Percentiles rank a stretch among this genome's conserved stretches.
phyloP scores from a whole-genome alignment of 1,140 invertebrate genomes.

The Cydia pomonella region DNA sequence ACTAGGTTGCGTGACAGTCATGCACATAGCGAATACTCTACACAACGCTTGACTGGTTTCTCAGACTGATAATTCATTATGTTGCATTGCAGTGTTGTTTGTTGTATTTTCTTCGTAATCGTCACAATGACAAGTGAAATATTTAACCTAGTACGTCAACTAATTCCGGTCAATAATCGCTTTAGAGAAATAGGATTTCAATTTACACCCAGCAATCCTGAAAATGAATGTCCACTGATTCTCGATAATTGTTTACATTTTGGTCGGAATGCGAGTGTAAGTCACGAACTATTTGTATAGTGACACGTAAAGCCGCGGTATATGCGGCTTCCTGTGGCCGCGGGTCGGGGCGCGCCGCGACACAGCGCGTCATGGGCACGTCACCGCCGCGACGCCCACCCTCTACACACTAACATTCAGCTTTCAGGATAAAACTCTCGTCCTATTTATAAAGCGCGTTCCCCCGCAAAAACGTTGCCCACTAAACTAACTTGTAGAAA shows the following conservation, averaged over 20 bases:
- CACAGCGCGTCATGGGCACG: slow-evolving; percentile 33
- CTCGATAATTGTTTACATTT: slow-evolving; percentile 49
- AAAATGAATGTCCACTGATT: slow-evolving; percentile 33
- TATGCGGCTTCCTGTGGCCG: slow-evolving; percentile 46
- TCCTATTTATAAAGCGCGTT: slow-evolving; percentile 49
- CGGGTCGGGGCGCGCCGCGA: slow-evolving; percentile 34
- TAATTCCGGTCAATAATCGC: too few relatives aligned
- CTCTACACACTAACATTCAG: slow-evolving; percentile 52
- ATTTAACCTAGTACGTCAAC: too few relatives aligned
- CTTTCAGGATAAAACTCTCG: slow-evolving; percentile 47
- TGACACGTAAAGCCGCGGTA: slow-evolving; percentile 43
- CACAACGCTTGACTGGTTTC: too few relatives aligned
- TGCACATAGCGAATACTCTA: too few relatives aligned
- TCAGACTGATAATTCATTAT: too few relatives aligned
- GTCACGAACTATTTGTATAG: slow-evolving; percentile 56
- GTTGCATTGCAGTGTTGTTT: too few relatives aligned
- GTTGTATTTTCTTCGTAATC: too few relatives aligned
- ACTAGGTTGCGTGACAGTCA: too few relatives aligned
- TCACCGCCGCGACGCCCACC: slow-evolving; percentile 44
- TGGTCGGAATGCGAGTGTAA: slow-evolving; percentile 45
- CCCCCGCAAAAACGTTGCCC: background rate
- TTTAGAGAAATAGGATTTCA: too few relatives aligned
- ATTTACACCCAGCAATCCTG: background rate
- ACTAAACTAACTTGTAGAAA: background rate
- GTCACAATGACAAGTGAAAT: too few relatives aligned